Conservation (phyloP, 2,113 vertebrate genomes). For the Antechinus stuartii region DNA sequence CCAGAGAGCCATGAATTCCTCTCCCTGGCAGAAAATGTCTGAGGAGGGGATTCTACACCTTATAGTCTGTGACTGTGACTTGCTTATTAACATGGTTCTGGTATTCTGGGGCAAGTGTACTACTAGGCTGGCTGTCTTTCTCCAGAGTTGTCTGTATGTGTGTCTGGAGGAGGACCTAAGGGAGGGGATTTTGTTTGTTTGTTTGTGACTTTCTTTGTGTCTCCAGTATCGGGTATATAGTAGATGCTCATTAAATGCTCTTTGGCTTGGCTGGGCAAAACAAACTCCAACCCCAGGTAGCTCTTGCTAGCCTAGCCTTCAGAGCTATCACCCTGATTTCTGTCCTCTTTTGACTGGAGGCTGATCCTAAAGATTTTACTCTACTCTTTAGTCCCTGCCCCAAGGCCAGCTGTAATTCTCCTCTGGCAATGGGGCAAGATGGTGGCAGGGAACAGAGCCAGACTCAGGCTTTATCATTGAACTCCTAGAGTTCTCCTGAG, state of each 20-base stretch:
- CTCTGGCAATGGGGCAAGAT: neutral
- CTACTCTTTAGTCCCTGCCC: neutral
- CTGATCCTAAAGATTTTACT: neutral
- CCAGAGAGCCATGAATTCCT: neutral
- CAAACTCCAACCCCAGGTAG: neutral
- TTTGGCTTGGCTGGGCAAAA: neutral
- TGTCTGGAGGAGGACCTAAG: no score
- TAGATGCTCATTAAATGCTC: neutral
- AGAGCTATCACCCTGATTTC: neutral
- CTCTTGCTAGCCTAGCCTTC: neutral
- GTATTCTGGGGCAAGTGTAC: neutral
- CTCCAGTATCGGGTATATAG: neutral
- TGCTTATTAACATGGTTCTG: neutral
- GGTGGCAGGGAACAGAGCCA: slow-evolving; percentile 14
- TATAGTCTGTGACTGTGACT: neutral
- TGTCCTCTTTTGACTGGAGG: neutral
- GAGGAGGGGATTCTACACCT: neutral
- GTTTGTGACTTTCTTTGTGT: neutral
- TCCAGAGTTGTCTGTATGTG: neutral
- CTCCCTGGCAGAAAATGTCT: neutral
- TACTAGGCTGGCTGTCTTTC: neutral
- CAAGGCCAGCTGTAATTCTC: neutral
- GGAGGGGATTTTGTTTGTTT: neutral
- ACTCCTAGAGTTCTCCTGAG: slow-evolving; percentile 72
- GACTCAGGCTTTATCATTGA: slow-evolving; percentile 57